phyloP scores from a whole-genome alignment of 2,797 vertebrate species.

The Lepilemur septentrionalis region DNA sequence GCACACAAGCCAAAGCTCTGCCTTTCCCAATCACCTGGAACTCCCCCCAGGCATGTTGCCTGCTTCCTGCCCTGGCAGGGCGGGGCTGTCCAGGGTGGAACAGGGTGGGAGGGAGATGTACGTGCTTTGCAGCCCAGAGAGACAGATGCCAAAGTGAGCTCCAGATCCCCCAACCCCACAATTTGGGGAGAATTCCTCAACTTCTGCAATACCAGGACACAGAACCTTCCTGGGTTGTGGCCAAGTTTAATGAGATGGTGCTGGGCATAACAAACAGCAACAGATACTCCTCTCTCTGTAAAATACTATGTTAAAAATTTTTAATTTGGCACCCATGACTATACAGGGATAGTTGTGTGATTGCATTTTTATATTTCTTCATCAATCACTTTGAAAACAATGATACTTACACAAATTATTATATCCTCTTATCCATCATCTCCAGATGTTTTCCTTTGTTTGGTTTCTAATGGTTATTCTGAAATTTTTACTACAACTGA shows the following conservation, averaged over 20 bases:
- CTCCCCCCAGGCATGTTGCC: too few relatives aligned
- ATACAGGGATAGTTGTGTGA: background rate
- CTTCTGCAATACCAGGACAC: too few relatives aligned
- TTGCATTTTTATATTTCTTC: background rate
- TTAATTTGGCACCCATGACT: background rate
- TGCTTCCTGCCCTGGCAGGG: background rate
- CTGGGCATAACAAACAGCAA: rapidly evolving
- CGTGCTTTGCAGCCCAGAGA: background rate
- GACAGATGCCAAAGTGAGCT: background rate
- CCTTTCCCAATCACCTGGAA: background rate
- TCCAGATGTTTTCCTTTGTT: conserved; percentile 40
- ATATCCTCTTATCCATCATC: background rate
- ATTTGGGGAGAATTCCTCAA: too few relatives aligned
- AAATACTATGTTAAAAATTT: background rate
- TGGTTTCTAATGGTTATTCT: conserved; percentile 48
- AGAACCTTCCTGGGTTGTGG: too few relatives aligned
- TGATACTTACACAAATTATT: background rate
- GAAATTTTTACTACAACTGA: background rate
- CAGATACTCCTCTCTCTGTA: rapidly evolving
- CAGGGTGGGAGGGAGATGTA: background rate
- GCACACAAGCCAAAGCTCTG: background rate
- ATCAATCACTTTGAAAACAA: background rate
- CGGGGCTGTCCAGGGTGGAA: background rate
- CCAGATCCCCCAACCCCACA: rapidly evolving
- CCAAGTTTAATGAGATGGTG: background rate